These are phyloP conservation scores for Encarsia formosa DNA, from an alignment of 2,888 invertebrate species.

Conservation along the genomic window DNA sequence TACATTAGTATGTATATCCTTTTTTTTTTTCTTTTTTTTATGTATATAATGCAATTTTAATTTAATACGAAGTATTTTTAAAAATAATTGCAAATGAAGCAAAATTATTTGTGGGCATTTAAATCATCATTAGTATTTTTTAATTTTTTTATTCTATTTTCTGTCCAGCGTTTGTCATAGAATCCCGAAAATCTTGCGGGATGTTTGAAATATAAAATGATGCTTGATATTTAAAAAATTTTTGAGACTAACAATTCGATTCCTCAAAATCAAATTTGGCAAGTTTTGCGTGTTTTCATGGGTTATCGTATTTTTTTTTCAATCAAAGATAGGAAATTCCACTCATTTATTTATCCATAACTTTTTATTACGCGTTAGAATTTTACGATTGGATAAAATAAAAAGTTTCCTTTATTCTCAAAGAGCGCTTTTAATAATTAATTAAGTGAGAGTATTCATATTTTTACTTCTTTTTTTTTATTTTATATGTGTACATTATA, in stretches of 20 bases:
- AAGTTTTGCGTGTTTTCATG: constrained; percentile 16
- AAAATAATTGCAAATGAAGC: constrained; percentile 12
- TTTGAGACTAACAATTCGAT: not conserved
- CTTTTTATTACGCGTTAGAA: constrained; percentile 4
- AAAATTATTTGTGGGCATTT: too few relatives aligned
- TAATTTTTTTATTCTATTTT: constrained; percentile 1
- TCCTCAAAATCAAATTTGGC: constrained; percentile 4
- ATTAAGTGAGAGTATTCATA: constrained; percentile 6
- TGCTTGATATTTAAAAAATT: not conserved
- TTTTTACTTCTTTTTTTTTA: constrained; percentile 7
- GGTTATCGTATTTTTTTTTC: too few relatives aligned
- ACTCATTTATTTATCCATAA: not conserved
- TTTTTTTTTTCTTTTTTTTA: not conserved
- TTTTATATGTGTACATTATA: constrained; percentile 15
- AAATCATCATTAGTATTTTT: too few relatives aligned
- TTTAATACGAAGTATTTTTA: constrained; percentile 5
- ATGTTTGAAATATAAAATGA: constrained; percentile 15
- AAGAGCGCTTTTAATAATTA: constrained; percentile 20
- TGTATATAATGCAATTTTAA: not conserved
- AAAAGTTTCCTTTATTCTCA: constrained; percentile 19
- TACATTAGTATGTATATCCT: not conserved
- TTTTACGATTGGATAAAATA: constrained; percentile 19
- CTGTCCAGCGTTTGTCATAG: constrained; percentile 9
- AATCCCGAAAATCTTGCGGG: constrained; percentile 18
- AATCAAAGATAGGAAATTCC: too few relatives aligned